These are phyloP conservation scores for Ochropleura leucogaster DNA, from an alignment of 2,888 invertebrate genomes.

Conservation along the genomic window DNA sequence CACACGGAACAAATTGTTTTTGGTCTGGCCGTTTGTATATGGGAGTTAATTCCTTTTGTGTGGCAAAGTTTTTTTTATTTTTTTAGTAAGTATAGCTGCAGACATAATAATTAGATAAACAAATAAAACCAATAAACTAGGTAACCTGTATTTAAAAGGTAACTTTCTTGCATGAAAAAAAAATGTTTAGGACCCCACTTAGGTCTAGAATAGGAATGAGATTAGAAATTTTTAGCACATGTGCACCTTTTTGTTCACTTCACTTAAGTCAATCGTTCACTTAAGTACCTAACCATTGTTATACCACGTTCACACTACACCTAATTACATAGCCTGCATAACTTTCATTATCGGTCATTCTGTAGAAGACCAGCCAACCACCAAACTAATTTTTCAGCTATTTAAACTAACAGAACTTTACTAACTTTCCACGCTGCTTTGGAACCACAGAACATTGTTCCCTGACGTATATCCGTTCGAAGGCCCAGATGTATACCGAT, in stretches of 20 bases:
- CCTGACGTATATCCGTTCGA: slow-evolving; percentile 84
- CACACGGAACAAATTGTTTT: no score
- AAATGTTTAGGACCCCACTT: background rate
- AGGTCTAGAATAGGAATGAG: background rate
- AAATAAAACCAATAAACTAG: background rate
- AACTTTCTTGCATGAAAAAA: background rate
- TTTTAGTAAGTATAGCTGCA: background rate
- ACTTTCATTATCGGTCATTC: background rate
- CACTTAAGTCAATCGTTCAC: background rate
- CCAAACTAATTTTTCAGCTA: background rate
- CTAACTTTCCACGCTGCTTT: slow-evolving; percentile 80
- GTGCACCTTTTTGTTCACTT: background rate
- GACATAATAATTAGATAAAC: background rate
- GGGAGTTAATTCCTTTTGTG: no score
- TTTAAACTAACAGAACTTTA: slow-evolving; percentile 29
- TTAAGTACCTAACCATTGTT: background rate
- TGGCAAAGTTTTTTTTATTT: no score
- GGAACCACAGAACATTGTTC: slow-evolving; percentile 77
- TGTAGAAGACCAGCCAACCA: background rate
- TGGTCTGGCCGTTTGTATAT: no score
- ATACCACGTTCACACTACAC: background rate
- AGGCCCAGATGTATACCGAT: slow-evolving; percentile 80
- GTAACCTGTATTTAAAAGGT: background rate
- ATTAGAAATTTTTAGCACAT: background rate
- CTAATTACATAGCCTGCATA: background rate